Base-by-base conservation (phyloP, 2,888 invertebrate species). In the Tromatobia lineatoria region DNA sequence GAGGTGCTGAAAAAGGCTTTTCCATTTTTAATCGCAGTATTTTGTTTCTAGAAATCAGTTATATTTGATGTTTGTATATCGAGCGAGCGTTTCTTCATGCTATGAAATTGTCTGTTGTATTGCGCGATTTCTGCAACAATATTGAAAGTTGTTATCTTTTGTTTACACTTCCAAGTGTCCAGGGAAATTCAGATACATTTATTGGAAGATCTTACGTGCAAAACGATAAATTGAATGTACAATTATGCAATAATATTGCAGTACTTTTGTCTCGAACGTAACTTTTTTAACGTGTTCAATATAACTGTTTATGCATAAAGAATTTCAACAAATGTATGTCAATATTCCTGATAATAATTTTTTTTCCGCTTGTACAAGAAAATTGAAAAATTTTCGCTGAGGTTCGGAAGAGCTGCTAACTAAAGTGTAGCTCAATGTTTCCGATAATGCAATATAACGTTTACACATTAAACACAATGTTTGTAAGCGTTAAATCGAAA, bases 1-100 rank as follows among this genome's bases (percentile, higher is more conserved):
- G n/a, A 66, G 66, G 66, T 66, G 66, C 66, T 66, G 15, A 45
- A 66, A 18, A 7, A 66, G 66, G 42, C 42, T 23, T 66, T 15
- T 47, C 25, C n/a, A 23, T 45, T 47, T 45, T 45, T 64, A 38
- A 23, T 66, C 47, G 47, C 66, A 23, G 13, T 42, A 47, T 66
- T 13, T 0, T 42, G 20, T 18, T 15, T 34, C 18, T 23, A 66
- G 45, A 20, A 61, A 13, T 59, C 10, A 1, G 11, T 64, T 20
- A 42, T 38, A 18, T 42, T 34, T 10, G 3, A 34, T 11, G 38
- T 34, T 64, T 10, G 38, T 64, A 45, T 66, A 66, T 42, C 23
- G 23, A 42, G 2, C 45, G 38, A n/a, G 38, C 38, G 45, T 45
- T 73, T 18, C 23, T 59, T 59, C 59, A 42, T 59, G 45, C n/a